Evolutionary conservation across 2,888 invertebrate genomes (phyloP).

Genomic region (Pseudolycoriella hygida): DNA sequence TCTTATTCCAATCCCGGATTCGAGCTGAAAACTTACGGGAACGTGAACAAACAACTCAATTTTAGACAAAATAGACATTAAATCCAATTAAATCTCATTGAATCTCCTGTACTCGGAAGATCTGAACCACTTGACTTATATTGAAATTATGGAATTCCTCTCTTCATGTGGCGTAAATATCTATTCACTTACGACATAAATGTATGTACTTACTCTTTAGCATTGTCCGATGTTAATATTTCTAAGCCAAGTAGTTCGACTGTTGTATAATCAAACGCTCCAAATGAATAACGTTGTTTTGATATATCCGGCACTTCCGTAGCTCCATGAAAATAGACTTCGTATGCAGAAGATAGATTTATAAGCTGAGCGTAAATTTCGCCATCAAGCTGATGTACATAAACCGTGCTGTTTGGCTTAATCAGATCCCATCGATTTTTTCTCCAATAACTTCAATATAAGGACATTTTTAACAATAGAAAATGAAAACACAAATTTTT

Average conservation of each 20-base stretch:
- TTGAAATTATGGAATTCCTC: too few relatives aligned
- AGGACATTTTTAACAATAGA: not conserved
- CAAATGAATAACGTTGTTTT: conserved; percentile 35
- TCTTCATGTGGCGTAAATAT: too few relatives aligned
- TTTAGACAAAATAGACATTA: too few relatives aligned
- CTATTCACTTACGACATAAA: not conserved
- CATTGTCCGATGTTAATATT: conserved; percentile 38
- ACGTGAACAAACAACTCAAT: too few relatives aligned
- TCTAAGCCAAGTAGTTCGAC: conserved; percentile 39
- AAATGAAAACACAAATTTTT: not conserved
- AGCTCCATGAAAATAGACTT: conserved; percentile 48
- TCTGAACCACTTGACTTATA: too few relatives aligned
- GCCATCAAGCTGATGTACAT: conserved; percentile 52
- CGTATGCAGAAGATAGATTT: conserved; percentile 45
- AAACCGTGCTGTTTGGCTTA: conserved; percentile 30
- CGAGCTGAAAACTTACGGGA: too few relatives aligned
- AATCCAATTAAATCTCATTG: too few relatives aligned
- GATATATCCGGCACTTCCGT: conserved; percentile 48
- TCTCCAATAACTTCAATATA: conserved; percentile 35
- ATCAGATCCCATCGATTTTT: conserved; percentile 36
- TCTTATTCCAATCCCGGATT: too few relatives aligned
- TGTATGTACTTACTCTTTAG: conserved; percentile 29
- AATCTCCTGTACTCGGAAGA: too few relatives aligned
- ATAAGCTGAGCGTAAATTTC: conserved; percentile 60
- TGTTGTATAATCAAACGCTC: conserved; percentile 36